Evolutionary conservation across 1,140 invertebrate species (phyloP), one percentile per base, ranked within the genome.

Genomic region (Drosophila orena): DNA sequence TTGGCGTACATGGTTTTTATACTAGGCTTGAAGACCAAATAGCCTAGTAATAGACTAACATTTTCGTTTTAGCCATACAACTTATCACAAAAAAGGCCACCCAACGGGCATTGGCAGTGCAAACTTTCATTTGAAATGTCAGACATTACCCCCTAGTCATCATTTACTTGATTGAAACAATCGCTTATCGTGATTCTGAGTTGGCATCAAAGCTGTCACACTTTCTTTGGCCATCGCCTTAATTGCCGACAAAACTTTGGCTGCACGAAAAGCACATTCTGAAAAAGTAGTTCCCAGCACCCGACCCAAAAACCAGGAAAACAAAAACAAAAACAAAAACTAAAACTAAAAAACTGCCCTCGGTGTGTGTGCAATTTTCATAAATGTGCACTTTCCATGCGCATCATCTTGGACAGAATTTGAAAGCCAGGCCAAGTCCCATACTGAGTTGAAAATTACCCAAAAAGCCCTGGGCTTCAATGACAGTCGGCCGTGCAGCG

Each of bases 311-410:
- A 38, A 14, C 35, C 35, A 30, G 7, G 27, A 8, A 30, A 30
- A 30, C 12, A 37, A 37, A 37, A 14, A 38, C 3, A 12, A 27
- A 56, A 24, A 40, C 34, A 12, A 44, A 50, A 10, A n/a, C n/a
- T n/a, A n/a, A n/a, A n/a, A n/a, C n/a, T n/a, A 8, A 34, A 65
- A 38, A 49, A 66, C 40, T 53, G 40, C 70, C 64, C 50, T 53
- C 46, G 34, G 47, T 55, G 37, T 54, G 46, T 81, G 37, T 24
- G 78, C 81, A 81, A 78, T 86, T 85, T 85, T 81, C 69, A 86
- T 86, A 85, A 85, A 75, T 73, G 78, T 71, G 62, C 66, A 77
- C 68, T 81, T 85, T 84, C 58, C 75, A 75, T 54, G 80, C 80
- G 54, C 80, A 76, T 79, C 75, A 75, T 78, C 68, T 83, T 55